Conservation (phyloP, 2,113 vertebrate genomes). For the Sebastes schlegelii region DNA sequence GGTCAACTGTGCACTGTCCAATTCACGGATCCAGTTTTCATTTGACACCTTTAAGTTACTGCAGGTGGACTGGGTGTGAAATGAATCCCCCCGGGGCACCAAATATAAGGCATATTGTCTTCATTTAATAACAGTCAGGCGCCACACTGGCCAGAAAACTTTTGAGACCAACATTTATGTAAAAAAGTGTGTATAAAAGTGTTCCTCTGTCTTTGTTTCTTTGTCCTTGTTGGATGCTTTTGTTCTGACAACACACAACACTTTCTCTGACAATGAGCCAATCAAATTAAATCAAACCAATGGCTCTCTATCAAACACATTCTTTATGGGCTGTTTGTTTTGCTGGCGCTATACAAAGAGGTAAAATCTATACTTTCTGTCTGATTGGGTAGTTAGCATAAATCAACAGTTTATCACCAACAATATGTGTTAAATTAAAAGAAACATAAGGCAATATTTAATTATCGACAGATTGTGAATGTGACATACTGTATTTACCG, state of each 20-base stretch:
- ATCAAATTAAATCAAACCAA: constrained; percentile 28
- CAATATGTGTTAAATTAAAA: not conserved
- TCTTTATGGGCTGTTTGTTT: not conserved
- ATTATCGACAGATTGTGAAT: constrained; percentile 14
- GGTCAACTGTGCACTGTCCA: constrained; percentile 3
- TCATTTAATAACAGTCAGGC: constrained; percentile 6
- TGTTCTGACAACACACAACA: not conserved
- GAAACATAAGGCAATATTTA: constrained; percentile 5
- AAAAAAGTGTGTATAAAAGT: not conserved
- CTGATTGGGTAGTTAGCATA: constrained; percentile 16
- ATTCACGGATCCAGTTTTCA: not conserved
- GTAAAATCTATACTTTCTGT: not conserved
- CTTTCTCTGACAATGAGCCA: constrained; percentile 8
- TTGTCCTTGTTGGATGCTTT: constrained; percentile 9
- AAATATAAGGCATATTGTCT: constrained; percentile 20
- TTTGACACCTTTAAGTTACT: constrained; percentile 3
- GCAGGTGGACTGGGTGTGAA: constrained; percentile 13
- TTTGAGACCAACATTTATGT: not conserved
- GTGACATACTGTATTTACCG: constrained; percentile 2
- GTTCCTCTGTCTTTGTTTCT: not conserved
- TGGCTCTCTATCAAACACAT: not conserved
- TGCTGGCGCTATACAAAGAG: not conserved
- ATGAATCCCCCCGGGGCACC: constrained; percentile 3
- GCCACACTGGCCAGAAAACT: not conserved
- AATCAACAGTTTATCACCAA: not conserved